phyloP scores from a whole-genome alignment of 2,113 vertebrate genomes.

The Oreochromis aureus region DNA sequence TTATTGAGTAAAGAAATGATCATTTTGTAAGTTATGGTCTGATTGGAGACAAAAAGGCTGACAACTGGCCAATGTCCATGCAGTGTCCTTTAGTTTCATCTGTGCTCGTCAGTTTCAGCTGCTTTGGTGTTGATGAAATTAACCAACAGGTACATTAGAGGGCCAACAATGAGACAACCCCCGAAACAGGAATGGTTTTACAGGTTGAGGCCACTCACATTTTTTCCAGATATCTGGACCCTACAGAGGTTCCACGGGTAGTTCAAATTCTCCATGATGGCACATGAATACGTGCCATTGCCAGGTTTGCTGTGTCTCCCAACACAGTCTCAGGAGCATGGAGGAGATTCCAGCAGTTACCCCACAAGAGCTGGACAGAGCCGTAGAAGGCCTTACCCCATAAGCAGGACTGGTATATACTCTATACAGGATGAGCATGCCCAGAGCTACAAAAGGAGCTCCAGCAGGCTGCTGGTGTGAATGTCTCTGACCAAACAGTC shows the following conservation, averaged over 20 bases:
- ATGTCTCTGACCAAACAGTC: neutral
- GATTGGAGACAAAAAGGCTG: neutral
- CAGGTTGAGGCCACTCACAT: too few relatives aligned
- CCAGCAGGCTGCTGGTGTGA: neutral
- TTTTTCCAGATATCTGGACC: too few relatives aligned
- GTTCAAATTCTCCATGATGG: neutral
- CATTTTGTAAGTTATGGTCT: neutral
- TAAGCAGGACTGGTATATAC: neutral
- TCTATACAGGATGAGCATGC: rapidly evolving
- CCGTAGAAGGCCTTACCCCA: neutral
- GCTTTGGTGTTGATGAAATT: too few relatives aligned
- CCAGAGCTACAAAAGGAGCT: neutral
- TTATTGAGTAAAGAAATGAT: neutral
- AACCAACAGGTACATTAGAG: too few relatives aligned
- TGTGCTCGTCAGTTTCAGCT: too few relatives aligned
- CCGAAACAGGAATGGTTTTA: too few relatives aligned
- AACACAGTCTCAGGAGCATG: neutral
- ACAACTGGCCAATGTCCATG: neutral
- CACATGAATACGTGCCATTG: neutral
- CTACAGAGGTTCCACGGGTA: too few relatives aligned
- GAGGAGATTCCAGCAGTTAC: neutral
- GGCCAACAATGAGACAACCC: too few relatives aligned
- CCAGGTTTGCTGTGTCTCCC: neutral
- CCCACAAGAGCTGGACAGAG: neutral
- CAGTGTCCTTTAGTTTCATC: rapidly evolving